Percentiles rank a stretch among this genome's conserved stretches.
Evolutionary conservation across 2,797 vertebrate genomes (phyloP).

Genomic region (Octomys mimax): DNA sequence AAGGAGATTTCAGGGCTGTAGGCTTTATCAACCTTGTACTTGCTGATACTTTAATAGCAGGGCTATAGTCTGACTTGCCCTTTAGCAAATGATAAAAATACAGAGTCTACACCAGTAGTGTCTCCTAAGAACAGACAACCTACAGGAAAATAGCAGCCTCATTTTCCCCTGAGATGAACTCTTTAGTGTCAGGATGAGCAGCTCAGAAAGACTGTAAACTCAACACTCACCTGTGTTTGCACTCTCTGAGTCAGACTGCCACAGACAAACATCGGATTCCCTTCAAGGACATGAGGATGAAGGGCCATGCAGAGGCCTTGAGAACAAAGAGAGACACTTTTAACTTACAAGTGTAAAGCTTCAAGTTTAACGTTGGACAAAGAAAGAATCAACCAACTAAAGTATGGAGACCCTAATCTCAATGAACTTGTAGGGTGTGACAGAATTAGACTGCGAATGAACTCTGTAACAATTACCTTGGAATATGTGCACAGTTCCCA

Average conservation of each 20-base stretch:
- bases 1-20: slow-evolving; percentile 54
- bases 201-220: slow-evolving; percentile 12
- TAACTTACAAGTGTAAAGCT: slow-evolving; percentile 42
- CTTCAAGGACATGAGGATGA: slow-evolving; percentile 54
- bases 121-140: slow-evolving; percentile 50
- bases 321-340: slow-evolving; percentile 59
- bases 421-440: neutral
- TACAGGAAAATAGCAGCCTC: slow-evolving; percentile 60
- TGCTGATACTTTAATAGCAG: slow-evolving; percentile 62
- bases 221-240: slow-evolving; percentile 1
- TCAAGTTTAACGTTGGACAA: slow-evolving; percentile 25
- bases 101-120: neutral
- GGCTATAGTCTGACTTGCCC: slow-evolving; percentile 32
- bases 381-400: slow-evolving; percentile 14
- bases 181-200: slow-evolving; percentile 42
- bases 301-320: neutral
- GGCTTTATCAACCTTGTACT: slow-evolving; percentile 30
- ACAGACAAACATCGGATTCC: slow-evolving; percentile 75
- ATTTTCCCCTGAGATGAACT: slow-evolving; percentile 67
- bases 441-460: neutral
- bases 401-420: slow-evolving; percentile 1
- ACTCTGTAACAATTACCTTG: neutral
- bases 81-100: slow-evolving; percentile 75
- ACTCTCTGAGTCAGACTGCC: slow-evolving; percentile 66
- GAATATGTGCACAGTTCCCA: neutral